Base-by-base conservation (phyloP, 2,888 invertebrate genomes). In the Tineola bisselliella region DNA sequence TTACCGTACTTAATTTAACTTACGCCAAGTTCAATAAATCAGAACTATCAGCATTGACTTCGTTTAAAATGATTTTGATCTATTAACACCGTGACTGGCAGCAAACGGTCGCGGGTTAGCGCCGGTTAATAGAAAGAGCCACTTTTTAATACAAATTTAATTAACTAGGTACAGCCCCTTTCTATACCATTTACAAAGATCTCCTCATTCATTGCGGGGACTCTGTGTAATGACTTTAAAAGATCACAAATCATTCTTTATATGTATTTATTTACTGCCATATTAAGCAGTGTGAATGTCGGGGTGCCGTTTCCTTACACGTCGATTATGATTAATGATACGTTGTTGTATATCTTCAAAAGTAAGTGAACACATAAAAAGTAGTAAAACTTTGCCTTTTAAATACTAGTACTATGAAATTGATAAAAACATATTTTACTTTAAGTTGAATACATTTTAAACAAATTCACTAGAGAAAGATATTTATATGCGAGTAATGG, bases 101-200 rank as follows among this genome's bases (percentile, higher is more conserved):
- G 57, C 75, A 69, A 48, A n/a, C 30, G 67, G 63, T 63, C 65
- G 64, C 69, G 70, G 75, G 77, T 77, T 33, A 82, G 81, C 84
- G 82, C 83, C 82, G 76, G 72, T 70, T 73, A 72, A 77, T 74
- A 80, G 76, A 81, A 79, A 80, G 74, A 76, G 68, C 75, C 70
- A 78, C 81, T 81, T 81, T 71, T 78, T 82, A 81, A 82, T 83
- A 86, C 81, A 84, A 86, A 86, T 87, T 87, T 83, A 86, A 86
- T 87, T 84, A 86, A 83, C 82, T 76, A 74, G 71, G 76, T 73
- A 75, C 76, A 69, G 70, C 68, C 74, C 78, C 71, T 75, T 82
- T 79, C 73, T 76, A 74, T 73, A 69, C 69, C 75, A 75, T 75
- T 82, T 77, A 79, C 77, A 79, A 77, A 75, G 75, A 74, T 79